phyloP scores from a whole-genome alignment of 2,113 vertebrate genomes.

The Chloroceryle aenea region DNA sequence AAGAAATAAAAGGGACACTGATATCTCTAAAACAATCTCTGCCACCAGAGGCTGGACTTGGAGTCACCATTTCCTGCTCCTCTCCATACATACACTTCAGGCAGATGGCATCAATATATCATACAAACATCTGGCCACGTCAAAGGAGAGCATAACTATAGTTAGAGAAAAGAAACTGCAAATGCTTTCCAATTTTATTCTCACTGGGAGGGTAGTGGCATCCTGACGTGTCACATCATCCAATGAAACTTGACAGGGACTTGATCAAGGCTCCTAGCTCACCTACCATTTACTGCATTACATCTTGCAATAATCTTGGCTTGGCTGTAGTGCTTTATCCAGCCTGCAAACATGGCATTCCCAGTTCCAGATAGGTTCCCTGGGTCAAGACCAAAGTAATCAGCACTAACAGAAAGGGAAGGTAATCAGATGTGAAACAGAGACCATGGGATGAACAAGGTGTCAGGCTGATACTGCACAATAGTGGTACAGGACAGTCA shows the following conservation, averaged over 20 bases:
- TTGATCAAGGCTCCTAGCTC: background rate
- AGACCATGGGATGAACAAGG: background rate
- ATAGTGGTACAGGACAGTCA: background rate
- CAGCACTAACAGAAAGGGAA: slow-evolving; percentile 15
- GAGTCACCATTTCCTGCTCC: background rate
- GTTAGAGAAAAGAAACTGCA: background rate
- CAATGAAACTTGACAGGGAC: slow-evolving; percentile 12
- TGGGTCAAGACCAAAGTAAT: slow-evolving; percentile 27
- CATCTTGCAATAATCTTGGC: background rate
- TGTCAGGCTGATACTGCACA: background rate
- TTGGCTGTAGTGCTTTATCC: slow-evolving; percentile 3
- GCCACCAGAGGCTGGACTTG: background rate
- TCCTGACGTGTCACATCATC: slow-evolving; percentile 19
- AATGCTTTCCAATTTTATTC: slow-evolving; percentile 60
- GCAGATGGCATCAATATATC: background rate
- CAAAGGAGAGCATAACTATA: background rate
- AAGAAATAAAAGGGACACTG: background rate
- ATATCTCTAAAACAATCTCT: background rate
- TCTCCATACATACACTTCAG: background rate
- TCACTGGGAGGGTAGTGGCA: background rate
- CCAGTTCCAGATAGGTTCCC: slow-evolving; percentile 37
- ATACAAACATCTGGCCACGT: background rate
- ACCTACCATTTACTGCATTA: background rate
- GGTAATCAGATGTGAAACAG: slow-evolving; percentile 27
- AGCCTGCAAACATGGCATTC: slow-evolving; percentile 42